Percentiles rank a stretch among this genome's conserved stretches.
These are phyloP conservation scores for Metalampra italica DNA, from an alignment of 2,888 invertebrate species.

Conservation along the genomic window DNA sequence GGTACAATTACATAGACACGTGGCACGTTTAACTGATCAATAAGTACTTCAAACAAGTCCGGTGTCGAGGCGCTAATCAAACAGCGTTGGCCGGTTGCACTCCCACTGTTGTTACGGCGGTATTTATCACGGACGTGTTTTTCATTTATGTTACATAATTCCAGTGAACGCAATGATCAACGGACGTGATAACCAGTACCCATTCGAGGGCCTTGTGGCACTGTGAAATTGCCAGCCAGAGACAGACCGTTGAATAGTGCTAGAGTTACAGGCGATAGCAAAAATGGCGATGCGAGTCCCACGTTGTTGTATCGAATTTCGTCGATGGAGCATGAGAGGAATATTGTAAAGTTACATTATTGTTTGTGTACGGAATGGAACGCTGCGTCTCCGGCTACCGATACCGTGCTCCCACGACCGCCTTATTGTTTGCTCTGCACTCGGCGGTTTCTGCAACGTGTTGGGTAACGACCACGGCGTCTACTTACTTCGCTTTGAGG, in stretches of 20 bases:
- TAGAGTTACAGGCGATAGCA: slow-evolving; percentile 27
- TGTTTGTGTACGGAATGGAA: slow-evolving; percentile 42
- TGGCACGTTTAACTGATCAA: slow-evolving; percentile 19
- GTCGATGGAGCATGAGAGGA: slow-evolving; percentile 55
- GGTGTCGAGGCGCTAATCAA: slow-evolving; percentile 27
- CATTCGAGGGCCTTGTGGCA: slow-evolving; percentile 2
- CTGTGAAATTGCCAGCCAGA: background rate
- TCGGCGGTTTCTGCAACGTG: slow-evolving; percentile 71
- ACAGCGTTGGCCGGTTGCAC: slow-evolving; percentile 27
- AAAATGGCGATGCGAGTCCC: slow-evolving; percentile 32
- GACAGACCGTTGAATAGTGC: slow-evolving; percentile 14
- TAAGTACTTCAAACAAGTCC: slow-evolving; percentile 19
- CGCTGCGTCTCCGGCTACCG: slow-evolving; percentile 33
- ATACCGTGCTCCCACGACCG: slow-evolving; percentile 63
- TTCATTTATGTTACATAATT: slow-evolving; percentile 32
- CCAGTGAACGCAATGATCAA: slow-evolving; percentile 21
- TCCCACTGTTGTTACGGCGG: slow-evolving; percentile 20
- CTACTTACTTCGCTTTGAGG: slow-evolving; percentile 50
- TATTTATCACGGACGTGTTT: slow-evolving; percentile 26
- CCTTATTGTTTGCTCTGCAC: slow-evolving; percentile 68
- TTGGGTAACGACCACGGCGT: slow-evolving; percentile 57
- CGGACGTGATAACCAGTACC: slow-evolving; percentile 17
- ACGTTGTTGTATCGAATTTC: slow-evolving; percentile 48
- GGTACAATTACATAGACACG: slow-evolving; percentile 16
- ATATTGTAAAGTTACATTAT: slow-evolving; percentile 53